phyloP scores from a whole-genome alignment of 2,113 vertebrate genomes.

The Lagopus muta region DNA sequence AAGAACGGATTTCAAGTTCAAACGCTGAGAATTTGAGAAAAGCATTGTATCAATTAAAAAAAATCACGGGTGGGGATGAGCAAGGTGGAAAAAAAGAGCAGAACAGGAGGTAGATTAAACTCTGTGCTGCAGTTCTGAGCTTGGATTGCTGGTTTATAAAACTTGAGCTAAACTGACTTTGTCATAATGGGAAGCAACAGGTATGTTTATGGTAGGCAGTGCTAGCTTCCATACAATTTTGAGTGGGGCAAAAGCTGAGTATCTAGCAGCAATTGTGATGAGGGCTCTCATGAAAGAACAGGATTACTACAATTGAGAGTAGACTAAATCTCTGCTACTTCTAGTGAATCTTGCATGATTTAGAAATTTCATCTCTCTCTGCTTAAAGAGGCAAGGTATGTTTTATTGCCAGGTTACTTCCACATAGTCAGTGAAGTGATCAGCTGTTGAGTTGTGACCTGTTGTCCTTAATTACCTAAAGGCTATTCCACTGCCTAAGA shows the following conservation, averaged over 20 bases:
- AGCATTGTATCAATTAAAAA: neutral
- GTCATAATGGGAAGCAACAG: neutral
- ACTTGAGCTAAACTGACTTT: neutral
- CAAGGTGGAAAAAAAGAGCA: neutral
- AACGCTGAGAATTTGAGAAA: neutral
- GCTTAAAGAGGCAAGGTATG: neutral
- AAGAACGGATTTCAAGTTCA: neutral
- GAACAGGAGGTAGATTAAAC: neutral
- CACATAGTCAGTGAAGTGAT: neutral
- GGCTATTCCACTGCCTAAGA: neutral
- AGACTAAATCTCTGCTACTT: constrained; percentile 4
- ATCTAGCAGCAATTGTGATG: neutral
- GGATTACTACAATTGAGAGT: neutral
- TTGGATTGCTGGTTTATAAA: neutral
- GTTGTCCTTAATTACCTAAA: neutral
- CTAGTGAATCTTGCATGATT: constrained; percentile 13
- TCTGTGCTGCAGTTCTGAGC: neutral
- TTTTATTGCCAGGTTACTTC: neutral
- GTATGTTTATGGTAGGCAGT: constrained; percentile 15
- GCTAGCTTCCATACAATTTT: neutral
- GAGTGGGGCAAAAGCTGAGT: neutral
- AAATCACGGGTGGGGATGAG: neutral
- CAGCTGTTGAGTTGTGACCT: constrained; percentile 16
- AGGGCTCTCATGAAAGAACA: neutral
- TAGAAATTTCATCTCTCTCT: neutral